Evolutionary conservation across 92 coral and sea anemone genomes (phyloP), one percentile per base, ranked within the genome.

Genomic region (Umimayanthus kanabou): DNA sequence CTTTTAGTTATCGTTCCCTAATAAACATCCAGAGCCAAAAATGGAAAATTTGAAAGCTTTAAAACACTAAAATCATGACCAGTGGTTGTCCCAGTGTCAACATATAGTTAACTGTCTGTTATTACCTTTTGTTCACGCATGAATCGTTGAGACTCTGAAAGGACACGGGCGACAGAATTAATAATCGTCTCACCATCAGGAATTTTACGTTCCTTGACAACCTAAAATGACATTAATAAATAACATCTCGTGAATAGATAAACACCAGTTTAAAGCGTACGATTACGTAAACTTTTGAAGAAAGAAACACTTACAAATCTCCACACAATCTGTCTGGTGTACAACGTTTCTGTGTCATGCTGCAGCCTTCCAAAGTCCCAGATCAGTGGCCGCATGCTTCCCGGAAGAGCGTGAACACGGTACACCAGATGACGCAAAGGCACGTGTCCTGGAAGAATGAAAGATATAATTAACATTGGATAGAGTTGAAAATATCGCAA

Each of bases 361-460:
- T 87, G 94, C 58, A 95, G 91, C 80, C 93, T 96, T 80, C 98
- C 98, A 73, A 95, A 95, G 79, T 95, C 98, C 98, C 98, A 95
- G 15, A 95, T 93, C 43, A 94, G 83, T 13, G 96, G 95, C 26
- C 96, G 85, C 95, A 95, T 95, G 61, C 98, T 95, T 79, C 85
- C 98, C 66, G 98, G 98, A 28, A 95, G 91, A 39, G 96, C 91
- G 74, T 95, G 98, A 43, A 95, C 98, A 45, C 98, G 96, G 81
- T 95, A 95, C 29, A 95, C 98, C 30, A 95, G 93, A 64, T 95
- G 98, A 43, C 98, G 98, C 23, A 95, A 80, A 45, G 98, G 98
- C 11, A 95, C 91, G 39, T 90, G 89, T 0, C 98, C 98, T 95
- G 89, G 3, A 73, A 57, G 23, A 86, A 65, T n/a, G 42, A 6